A percentile compares a stretch with the other conserved stretches of the same genome.
Conservation (phyloP, 2,888 invertebrate species). For the Villa cingulata region DNA sequence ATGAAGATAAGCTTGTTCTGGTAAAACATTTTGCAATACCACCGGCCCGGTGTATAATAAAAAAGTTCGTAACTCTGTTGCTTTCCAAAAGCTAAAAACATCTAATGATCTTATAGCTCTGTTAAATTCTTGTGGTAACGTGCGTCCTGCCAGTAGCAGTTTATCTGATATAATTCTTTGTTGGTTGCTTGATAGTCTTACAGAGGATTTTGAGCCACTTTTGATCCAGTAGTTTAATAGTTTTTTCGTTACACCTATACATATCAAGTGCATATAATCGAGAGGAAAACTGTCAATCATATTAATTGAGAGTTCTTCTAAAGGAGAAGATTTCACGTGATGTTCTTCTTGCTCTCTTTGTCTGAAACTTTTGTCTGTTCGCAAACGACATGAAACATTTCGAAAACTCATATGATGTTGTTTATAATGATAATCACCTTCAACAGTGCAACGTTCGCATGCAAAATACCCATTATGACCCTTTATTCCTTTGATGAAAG, state of each 20-base stretch:
- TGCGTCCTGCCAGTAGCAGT: background rate
- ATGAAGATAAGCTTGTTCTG: background rate
- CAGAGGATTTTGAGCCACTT: background rate
- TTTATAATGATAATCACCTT: background rate
- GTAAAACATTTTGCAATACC: background rate
- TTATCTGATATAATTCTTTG: background rate
- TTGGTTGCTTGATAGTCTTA: background rate
- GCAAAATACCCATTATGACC: too few species aligned
- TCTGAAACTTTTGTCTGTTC: too few species aligned
- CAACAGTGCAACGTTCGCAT: too few species aligned
- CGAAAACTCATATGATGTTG: background rate
- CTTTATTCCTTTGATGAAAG: too few species aligned
- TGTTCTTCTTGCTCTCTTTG: too few species aligned
- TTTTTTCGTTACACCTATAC: conserved; percentile 4
- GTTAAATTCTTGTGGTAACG: background rate
- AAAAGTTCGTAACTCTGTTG: conserved; percentile 4
- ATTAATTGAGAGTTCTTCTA: conserved; percentile 2
- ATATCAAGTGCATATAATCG: conserved; percentile 5
- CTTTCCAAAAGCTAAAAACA: background rate
- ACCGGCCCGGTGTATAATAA: conserved; percentile 3
- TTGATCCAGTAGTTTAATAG: conserved; percentile 2
- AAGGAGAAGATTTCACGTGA: too few species aligned
- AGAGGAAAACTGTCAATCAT: conserved; percentile 6
- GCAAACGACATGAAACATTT: background rate
- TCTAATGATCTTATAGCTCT: too few species aligned